Evolutionary conservation across 2,888 invertebrate species (phyloP).

Genomic region (Masnerella sp.): DNA sequence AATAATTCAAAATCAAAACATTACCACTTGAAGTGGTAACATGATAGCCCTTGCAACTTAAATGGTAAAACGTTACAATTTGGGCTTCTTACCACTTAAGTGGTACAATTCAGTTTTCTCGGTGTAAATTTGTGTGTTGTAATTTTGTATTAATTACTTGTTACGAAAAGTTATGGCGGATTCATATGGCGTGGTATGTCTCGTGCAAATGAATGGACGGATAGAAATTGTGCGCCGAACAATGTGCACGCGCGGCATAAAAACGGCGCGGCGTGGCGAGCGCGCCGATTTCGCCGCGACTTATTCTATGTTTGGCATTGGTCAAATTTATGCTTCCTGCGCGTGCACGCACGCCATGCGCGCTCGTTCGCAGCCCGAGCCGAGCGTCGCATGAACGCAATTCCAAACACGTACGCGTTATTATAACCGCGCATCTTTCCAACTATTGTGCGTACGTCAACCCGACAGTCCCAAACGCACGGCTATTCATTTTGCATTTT

Average conservation of each 20-base stretch:
- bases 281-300: constrained; percentile 12
- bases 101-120: no score
- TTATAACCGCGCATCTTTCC: constrained; percentile 42
- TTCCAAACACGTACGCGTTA: constrained; percentile 44
- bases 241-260: constrained; percentile 20
- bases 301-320: constrained; percentile 58
- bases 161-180: no score
- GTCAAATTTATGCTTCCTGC: constrained; percentile 76
- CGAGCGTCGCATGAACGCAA: constrained; percentile 23
- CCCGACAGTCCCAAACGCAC: constrained; percentile 25
- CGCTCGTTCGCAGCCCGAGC: constrained; percentile 5
- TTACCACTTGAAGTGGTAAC: no score
- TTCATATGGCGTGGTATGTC: no score
- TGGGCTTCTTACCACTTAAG: no score
- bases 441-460: constrained; percentile 51
- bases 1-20: no score
- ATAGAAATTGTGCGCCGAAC: no score
- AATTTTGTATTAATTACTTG: no score
- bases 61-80: no score
- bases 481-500: constrained; percentile 5
- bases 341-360: constrained; percentile 59
- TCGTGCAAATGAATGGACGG: no score
- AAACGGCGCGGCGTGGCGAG: constrained; percentile 33
- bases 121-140: no score
- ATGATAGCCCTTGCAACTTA: no score